A percentile compares a stretch with the other conserved stretches of the same genome.
Conservation (phyloP, 2,113 vertebrate species). For the Vanacampus margaritifer region DNA sequence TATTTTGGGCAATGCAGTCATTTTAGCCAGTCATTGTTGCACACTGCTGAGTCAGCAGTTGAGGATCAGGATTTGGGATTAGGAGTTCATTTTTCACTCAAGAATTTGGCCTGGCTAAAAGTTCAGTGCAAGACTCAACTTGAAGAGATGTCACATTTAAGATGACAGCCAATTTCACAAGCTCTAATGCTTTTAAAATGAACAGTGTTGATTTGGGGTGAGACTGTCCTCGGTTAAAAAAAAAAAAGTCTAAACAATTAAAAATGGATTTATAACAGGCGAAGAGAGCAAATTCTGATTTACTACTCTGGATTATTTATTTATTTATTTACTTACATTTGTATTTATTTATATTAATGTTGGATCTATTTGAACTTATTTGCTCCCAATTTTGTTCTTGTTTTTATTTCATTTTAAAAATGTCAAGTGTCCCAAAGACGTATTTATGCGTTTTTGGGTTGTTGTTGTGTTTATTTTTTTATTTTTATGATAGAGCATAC, state of each 20-base stretch:
- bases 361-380: too few species aligned
- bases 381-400: too few species aligned
- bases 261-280: not conserved
- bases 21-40: slow-evolving; percentile 23
- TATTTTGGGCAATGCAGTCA: slow-evolving; percentile 28
- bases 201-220: not conserved
- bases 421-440: too few species aligned
- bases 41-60: slow-evolving; percentile 19
- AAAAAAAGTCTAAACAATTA: not conserved
- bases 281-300: not conserved
- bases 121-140: slow-evolving; percentile 19
- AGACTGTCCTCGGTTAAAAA: not conserved
- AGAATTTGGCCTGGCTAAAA: slow-evolving; percentile 17
- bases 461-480: too few species aligned
- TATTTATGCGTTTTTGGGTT: too few species aligned
- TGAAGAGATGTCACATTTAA: slow-evolving; percentile 6
- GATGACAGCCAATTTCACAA: slow-evolving; percentile 1
- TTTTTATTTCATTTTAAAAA: too few species aligned
- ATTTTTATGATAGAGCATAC: too few species aligned
- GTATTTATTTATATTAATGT: too few species aligned
- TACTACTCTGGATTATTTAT: not conserved
- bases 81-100: slow-evolving; percentile 45
- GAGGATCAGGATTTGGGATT: slow-evolving; percentile 47
- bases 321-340: too few species aligned
- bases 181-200: not conserved